Conservation (phyloP, 2,113 vertebrate genomes). For the Ailuropoda melanoleuca region DNA sequence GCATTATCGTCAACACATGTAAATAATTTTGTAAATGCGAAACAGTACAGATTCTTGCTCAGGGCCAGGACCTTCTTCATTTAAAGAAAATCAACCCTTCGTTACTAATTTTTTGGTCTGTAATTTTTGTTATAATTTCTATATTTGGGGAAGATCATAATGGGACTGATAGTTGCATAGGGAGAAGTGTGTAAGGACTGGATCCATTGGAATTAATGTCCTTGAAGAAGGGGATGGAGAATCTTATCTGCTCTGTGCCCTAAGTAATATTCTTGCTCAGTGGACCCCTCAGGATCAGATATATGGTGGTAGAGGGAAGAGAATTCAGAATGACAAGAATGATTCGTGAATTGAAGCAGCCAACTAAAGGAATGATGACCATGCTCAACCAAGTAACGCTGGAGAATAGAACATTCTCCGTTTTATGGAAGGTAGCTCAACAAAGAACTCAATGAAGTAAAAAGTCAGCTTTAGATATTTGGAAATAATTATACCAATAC, state of each 20-base stretch:
- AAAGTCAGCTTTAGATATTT: not conserved
- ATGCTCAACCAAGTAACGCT: not conserved
- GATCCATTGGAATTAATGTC: not conserved
- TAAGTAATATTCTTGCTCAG: conserved; percentile 56
- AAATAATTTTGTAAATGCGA: not conserved
- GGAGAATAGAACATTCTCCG: not conserved
- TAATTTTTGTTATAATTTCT: not conserved
- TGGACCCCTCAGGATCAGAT: conserved; percentile 33
- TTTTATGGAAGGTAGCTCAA: not conserved
- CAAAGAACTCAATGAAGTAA: not conserved
- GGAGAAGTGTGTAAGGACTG: not conserved
- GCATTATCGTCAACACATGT: not conserved
- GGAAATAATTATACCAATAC: not conserved
- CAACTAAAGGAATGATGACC: not conserved
- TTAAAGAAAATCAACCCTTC: not conserved
- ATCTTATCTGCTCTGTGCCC: not conserved
- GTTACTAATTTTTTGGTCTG: not conserved
- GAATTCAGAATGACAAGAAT: conserved; percentile 23
- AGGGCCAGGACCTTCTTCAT: not conserved
- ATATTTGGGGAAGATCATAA: not conserved
- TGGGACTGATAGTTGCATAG: not conserved
- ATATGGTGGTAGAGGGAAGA: not conserved
- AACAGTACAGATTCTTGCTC: not conserved
- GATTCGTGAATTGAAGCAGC: conserved; percentile 55
- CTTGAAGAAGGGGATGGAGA: conserved; percentile 39